phyloP scores from a whole-genome alignment of 2,113 vertebrate species.

The Brachionichthys hirsutus region DNA sequence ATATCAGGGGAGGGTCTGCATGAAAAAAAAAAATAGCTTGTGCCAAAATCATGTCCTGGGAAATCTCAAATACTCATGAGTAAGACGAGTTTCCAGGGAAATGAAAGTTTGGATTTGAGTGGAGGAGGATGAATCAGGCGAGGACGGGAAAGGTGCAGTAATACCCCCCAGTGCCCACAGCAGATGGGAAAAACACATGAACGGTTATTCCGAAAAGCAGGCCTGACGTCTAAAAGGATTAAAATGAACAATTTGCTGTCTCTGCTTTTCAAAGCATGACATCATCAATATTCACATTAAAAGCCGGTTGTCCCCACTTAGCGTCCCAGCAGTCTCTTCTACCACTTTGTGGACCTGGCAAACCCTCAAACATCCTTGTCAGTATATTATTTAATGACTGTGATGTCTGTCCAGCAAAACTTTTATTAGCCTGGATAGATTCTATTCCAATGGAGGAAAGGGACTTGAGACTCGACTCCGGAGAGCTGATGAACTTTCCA shows the following conservation, averaged over 20 bases:
- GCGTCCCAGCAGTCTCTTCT: constrained; percentile 27
- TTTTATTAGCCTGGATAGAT: too few species aligned
- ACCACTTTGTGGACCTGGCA: constrained; percentile 46
- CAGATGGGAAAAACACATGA: constrained; percentile 58
- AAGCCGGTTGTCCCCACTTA: constrained; percentile 33
- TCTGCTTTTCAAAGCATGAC: constrained; percentile 50
- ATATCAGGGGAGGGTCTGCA: not conserved
- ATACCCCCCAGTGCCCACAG: constrained; percentile 42
- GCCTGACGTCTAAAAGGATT: constrained; percentile 57
- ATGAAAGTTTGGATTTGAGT: constrained; percentile 36
- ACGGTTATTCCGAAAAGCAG: constrained; percentile 53
- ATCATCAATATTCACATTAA: constrained; percentile 63
- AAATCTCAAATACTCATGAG: constrained; percentile 11
- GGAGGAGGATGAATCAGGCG: constrained; percentile 30
- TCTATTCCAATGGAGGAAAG: too few species aligned
- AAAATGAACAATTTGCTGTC: constrained; percentile 59
- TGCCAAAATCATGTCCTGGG: not conserved
- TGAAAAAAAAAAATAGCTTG: not conserved
- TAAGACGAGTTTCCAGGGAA: constrained; percentile 10
- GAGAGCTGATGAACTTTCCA: too few species aligned
- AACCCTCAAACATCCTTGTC: constrained; percentile 21
- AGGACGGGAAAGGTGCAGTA: constrained; percentile 37
- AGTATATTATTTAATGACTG: constrained; percentile 14
- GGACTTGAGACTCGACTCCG: too few species aligned
- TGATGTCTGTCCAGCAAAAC: constrained; percentile 2